A percentile compares a stretch with the other conserved stretches of the same genome.
These are phyloP conservation scores for Falco peregrinus DNA, from an alignment of 2,797 vertebrate genomes.

Conservation along the genomic window DNA sequence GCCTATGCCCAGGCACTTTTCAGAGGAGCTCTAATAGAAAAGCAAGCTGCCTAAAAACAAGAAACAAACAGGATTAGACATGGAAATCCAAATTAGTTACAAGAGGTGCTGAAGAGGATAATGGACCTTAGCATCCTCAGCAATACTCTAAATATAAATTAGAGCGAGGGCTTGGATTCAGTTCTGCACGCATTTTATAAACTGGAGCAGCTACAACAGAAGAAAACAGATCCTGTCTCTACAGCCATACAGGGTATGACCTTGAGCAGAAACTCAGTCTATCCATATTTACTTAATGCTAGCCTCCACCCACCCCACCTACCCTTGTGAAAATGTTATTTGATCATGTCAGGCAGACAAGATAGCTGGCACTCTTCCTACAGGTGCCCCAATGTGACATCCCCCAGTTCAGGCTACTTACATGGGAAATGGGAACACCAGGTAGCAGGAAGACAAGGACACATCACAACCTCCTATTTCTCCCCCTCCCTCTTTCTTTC, in stretches of 20 bases:
- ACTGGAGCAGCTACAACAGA: neutral
- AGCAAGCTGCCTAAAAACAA: neutral
- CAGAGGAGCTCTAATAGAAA: neutral
- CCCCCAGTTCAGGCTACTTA: neutral
- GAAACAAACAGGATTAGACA: neutral
- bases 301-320: neutral
- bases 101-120: neutral
- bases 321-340: neutral
- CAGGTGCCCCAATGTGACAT: rapidly evolving
- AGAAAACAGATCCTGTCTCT: neutral
- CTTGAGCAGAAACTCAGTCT: neutral
- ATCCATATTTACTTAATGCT: neutral
- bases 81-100: neutral
- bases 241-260: neutral
- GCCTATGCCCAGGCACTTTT: neutral
- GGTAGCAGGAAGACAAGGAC: neutral
- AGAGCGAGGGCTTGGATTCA: neutral
- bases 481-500: neutral
- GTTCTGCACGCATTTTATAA: neutral
- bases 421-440: neutral
- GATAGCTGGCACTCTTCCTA: neutral
- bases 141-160: neutral
- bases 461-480: neutral
- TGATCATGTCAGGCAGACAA: neutral
- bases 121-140: neutral